Conservation (phyloP, 2,888 invertebrate genomes). For the Leucoptera coffeella region DNA sequence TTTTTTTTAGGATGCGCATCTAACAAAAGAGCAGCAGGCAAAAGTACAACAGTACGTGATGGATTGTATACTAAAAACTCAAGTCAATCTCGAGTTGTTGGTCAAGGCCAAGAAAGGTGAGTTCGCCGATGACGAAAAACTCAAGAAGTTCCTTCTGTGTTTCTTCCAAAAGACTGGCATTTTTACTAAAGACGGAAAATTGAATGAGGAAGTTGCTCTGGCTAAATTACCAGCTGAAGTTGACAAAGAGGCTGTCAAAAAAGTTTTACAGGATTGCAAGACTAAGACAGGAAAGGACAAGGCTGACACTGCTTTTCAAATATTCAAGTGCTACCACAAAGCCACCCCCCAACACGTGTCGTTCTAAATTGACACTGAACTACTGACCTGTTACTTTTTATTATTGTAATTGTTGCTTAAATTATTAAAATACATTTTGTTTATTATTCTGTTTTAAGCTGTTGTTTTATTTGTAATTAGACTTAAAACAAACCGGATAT, state of each 20-base stretch:
- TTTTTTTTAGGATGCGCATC: constrained; percentile 16
- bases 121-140: constrained; percentile 23
- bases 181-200: constrained; percentile 19
- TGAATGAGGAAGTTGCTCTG: constrained; percentile 31
- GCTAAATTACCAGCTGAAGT: constrained; percentile 27
- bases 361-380: background rate
- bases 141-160: constrained; percentile 39
- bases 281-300: constrained; percentile 22
- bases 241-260: constrained; percentile 22
- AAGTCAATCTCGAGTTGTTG: constrained; percentile 21
- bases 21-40: constrained; percentile 19
- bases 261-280: constrained; percentile 30
- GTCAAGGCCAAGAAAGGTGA: constrained; percentile 28
- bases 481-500: too few species aligned
- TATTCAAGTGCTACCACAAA: constrained; percentile 34
- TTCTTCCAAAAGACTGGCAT: constrained; percentile 36
- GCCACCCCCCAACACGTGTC: constrained; percentile 23
- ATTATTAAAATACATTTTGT: background rate
- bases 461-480: background rate
- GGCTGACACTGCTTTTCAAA: constrained; percentile 28
- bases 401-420: background rate
- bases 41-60: constrained; percentile 15
- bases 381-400: background rate
- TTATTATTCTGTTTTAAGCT: too few species aligned
- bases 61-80: constrained; percentile 26